phyloP scores from a whole-genome alignment of 2,797 vertebrate genomes.

The Diglossa cyanea region DNA sequence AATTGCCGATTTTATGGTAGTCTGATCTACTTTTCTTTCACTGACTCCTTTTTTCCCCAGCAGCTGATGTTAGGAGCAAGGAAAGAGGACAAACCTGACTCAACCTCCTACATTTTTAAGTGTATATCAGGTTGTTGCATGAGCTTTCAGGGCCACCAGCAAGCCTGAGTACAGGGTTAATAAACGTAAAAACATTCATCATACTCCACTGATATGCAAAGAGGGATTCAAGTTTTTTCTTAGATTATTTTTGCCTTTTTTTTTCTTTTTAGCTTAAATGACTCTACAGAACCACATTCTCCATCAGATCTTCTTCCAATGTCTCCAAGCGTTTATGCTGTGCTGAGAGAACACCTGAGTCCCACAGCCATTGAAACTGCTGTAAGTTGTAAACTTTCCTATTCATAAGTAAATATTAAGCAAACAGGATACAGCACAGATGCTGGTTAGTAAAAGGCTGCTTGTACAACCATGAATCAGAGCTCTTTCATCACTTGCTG shows the following conservation, averaged over 20 bases:
- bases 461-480: background rate
- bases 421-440: background rate
- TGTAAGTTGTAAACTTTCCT: conserved; percentile 72
- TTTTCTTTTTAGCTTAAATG: conserved; percentile 72
- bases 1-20: background rate
- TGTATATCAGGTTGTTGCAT: background rate
- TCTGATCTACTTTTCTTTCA: background rate
- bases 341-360: conserved; percentile 89
- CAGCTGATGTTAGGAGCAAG: background rate
- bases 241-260: background rate
- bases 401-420: background rate
- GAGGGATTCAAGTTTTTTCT: background rate
- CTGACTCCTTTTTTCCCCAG: background rate
- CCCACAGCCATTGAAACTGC: conserved; percentile 86
- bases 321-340: conserved; percentile 91
- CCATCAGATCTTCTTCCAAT: conserved; percentile 91
- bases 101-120: background rate
- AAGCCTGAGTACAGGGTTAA: background rate
- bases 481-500: background rate
- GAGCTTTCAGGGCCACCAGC: background rate
- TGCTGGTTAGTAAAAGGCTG: background rate
- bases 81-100: background rate
- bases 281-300: conserved; percentile 78
- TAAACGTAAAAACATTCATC: background rate
- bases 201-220: background rate